Evolutionary conservation across 2,113 vertebrate species (phyloP), one percentile per base, ranked within the genome.

Genomic region (Pleuronectes platessa): DNA sequence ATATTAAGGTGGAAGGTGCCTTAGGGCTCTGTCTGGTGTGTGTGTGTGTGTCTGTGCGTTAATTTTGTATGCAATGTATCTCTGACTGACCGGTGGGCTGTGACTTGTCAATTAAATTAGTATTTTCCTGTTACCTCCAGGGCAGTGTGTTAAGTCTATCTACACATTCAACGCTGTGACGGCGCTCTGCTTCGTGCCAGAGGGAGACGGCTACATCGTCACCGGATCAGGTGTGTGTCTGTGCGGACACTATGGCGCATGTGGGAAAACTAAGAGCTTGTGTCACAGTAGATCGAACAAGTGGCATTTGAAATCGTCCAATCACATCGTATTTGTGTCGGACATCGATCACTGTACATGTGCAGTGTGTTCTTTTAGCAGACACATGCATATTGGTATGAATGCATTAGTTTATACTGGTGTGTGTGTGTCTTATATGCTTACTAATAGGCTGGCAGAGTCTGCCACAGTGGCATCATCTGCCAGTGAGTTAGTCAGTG

Each of bases 131-230:
- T 67, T 76, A 7, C 82, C 87, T 79, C 20, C 83, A 95, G 94
- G 94, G 63, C 92, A 93, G 78, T 95, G 94, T 84, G 87, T 95
- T 56, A 95, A 94, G 78, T 95, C 94, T 45, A 79, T 95, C 87
- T 95, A 95, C 92, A 95, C 94, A 0, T 95, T 94, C 86, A 95
- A 93, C 12, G 78, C 90, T 1, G 92, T 95, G 82, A 91, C 92
- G 4, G 91, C 94, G 18, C 83, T 95, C 60, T 93, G 92, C 79
- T 95, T 95, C 64, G 82, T 92, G 83, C 88, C 94, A 1, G 93
- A 94, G 80, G 92, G 81, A 47, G 79, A 90, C 1, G 94, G 94
- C 71, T 93, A 90, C 86, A 92, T 94, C 77, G 79, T 94, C 79
- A 93, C 93, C 8, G 94, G 94, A 71, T 95, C 94, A 94, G 94